A percentile compares a stretch with the other conserved stretches of the same genome.
Evolutionary conservation across 2,888 invertebrate species (phyloP).

Genomic region (Drosophila demipolita): DNA sequence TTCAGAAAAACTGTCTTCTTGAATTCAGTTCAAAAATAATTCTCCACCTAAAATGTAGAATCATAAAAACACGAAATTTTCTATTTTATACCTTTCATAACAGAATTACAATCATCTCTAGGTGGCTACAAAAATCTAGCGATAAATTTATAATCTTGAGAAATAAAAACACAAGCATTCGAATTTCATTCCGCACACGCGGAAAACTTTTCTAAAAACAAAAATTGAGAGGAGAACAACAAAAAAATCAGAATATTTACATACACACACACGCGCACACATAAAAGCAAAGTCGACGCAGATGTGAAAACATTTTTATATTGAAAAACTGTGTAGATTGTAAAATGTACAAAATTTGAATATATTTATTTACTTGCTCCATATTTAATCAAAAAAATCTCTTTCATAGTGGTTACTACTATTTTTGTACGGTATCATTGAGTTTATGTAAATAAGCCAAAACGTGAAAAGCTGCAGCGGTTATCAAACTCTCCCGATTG

Average conservation of each 20-base stretch:
- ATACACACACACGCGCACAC: background rate
- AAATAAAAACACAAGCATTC: conserved; percentile 28
- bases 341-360: background rate
- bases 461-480: conserved; percentile 35
- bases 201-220: conserved; percentile 26
- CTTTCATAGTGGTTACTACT: conserved; percentile 20
- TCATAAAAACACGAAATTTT: background rate
- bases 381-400: conserved; percentile 8
- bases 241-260: background rate
- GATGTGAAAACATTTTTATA: background rate
- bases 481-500: conserved; percentile 43
- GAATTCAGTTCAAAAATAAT: background rate
- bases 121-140: conserved; percentile 8
- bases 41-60: background rate
- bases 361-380: background rate
- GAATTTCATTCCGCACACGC: conserved; percentile 13
- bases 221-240: conserved; percentile 12
- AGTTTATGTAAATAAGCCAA: conserved; percentile 37
- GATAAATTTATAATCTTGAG: conserved; percentile 44
- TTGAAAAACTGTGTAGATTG: background rate
- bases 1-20: background rate
- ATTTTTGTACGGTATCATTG: conserved; percentile 36
- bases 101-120: background rate
- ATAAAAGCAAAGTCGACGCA: background rate
- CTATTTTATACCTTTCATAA: background rate